Percentiles rank a stretch among this genome's conserved stretches.
Conservation (phyloP, 2,113 vertebrate genomes). For the Catharus fuscescens region DNA sequence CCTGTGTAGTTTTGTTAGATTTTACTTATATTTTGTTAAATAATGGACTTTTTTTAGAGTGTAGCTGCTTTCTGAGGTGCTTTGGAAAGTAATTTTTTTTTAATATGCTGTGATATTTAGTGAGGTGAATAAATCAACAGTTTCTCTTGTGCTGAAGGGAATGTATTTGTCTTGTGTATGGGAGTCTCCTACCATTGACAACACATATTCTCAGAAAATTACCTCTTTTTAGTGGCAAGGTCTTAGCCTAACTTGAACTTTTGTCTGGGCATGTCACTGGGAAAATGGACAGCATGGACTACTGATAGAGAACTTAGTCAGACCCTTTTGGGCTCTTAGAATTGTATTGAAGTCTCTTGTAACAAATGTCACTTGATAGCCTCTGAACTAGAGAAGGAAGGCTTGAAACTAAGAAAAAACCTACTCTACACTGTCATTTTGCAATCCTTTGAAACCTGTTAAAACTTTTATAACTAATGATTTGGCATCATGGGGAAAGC, state of each 20-base stretch:
- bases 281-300: not conserved
- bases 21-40: not conserved
- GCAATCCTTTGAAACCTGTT: not conserved
- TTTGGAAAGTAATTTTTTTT: not conserved
- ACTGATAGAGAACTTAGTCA: not conserved
- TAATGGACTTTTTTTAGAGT: not conserved
- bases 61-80: not conserved
- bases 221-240: not conserved
- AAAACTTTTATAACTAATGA: not conserved
- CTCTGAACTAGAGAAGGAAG: not conserved
- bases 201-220: not conserved
- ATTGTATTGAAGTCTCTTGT: not conserved
- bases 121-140: not conserved
- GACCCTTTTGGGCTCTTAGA: not conserved
- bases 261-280: not conserved
- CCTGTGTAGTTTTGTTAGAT: not conserved
- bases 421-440: not conserved
- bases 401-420: not conserved
- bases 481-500: not conserved
- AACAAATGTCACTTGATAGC: not conserved
- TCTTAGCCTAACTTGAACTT: not conserved
- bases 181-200: not conserved
- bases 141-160: not conserved
- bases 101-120: not conserved
- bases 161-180: not conserved